A percentile compares a stretch with the other conserved stretches of the same genome.
Evolutionary conservation across 2,113 vertebrate genomes (phyloP).

Genomic region (Brachypodius melanocephalos): DNA sequence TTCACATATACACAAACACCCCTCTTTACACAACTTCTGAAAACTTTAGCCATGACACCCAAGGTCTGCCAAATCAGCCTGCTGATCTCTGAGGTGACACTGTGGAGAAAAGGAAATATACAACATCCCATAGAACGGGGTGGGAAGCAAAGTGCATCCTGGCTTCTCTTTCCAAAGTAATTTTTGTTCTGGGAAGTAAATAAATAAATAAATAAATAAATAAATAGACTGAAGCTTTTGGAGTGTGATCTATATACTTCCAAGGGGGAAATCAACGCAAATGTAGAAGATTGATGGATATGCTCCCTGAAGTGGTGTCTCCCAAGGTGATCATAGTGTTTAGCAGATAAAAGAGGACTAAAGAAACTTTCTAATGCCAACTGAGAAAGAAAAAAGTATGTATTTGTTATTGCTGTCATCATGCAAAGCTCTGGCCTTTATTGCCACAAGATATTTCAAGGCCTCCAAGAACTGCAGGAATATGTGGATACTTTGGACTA

Average conservation of each 20-base stretch:
- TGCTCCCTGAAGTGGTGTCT: slow-evolving; percentile 50
- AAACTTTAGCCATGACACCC: background rate
- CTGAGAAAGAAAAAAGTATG: background rate
- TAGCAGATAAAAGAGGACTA: slow-evolving; percentile 43
- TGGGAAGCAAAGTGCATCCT: background rate
- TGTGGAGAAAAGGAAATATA: background rate
- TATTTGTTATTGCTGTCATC: background rate
- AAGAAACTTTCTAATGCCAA: slow-evolving; percentile 29
- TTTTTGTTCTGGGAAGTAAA: background rate
- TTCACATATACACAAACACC: background rate
- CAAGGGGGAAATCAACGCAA: background rate
- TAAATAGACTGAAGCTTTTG: background rate
- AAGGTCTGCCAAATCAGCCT: background rate
- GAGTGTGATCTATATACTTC: background rate
- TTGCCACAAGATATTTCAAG: background rate
- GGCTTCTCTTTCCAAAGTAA: background rate
- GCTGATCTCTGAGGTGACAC: background rate
- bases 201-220: background rate
- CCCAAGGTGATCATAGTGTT: slow-evolving; percentile 36
- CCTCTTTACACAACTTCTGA: slow-evolving; percentile 31
- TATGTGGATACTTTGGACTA: background rate
- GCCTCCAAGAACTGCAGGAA: background rate
- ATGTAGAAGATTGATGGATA: slow-evolving; percentile 35
- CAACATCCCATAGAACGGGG: background rate
- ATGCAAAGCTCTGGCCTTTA: background rate